A percentile compares a stretch with the other conserved stretches of the same genome.
Conservation (phyloP, 2,113 vertebrate genomes). For the Columba livia region DNA sequence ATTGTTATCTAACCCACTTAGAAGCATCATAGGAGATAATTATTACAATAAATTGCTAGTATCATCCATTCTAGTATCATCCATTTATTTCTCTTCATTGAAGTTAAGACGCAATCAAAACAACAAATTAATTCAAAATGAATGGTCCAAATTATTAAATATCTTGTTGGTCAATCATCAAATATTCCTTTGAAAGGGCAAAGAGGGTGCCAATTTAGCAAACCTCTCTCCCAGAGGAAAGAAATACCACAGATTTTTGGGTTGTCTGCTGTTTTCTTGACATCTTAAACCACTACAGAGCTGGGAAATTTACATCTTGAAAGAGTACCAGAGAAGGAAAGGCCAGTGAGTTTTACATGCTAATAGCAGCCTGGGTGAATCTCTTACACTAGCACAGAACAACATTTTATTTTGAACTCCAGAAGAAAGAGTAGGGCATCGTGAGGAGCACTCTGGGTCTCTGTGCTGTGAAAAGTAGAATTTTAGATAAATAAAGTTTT, state of each 20-base stretch:
- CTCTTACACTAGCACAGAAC: neutral
- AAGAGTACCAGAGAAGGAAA: neutral
- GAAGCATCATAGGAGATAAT: neutral
- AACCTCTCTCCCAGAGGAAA: neutral
- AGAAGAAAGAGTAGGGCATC: neutral
- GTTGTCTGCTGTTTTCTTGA: neutral
- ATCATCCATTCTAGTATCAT: neutral
- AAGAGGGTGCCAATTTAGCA: neutral
- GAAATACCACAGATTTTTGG: neutral
- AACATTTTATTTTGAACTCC: neutral
- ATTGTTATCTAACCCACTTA: neutral
- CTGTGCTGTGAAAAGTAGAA: neutral
- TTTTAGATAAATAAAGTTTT: neutral
- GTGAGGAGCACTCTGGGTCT: neutral
- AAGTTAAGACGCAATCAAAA: no score
- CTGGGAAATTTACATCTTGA: neutral
- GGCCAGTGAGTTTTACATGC: neutral
- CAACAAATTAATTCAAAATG: neutral
- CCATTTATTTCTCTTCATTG: no score
- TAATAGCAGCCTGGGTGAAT: neutral
- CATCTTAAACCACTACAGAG: neutral
- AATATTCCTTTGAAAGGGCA: neutral
- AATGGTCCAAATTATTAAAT: neutral
- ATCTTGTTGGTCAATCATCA: neutral
- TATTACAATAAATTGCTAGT: neutral